phyloP scores from a whole-genome alignment of 2,888 invertebrate species.

The Epinotia nisella region DNA sequence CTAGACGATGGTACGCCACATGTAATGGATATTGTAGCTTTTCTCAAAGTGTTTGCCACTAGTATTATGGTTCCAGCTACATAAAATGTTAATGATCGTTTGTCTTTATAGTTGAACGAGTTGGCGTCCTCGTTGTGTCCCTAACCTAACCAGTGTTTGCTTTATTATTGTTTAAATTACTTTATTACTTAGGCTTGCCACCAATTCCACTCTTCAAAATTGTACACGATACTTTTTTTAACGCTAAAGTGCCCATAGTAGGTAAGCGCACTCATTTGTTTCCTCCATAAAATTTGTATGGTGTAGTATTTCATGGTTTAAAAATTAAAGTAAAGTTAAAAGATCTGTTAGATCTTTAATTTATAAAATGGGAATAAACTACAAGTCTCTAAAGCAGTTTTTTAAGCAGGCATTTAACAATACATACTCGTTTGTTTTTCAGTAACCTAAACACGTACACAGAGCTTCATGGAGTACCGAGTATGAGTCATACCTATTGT shows the following conservation, averaged over 20 bases:
- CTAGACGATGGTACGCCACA: constrained; percentile 66
- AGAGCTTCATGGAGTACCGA: constrained; percentile 54
- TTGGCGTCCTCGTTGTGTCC: constrained; percentile 6
- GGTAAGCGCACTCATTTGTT: no score
- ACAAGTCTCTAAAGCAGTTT: background rate
- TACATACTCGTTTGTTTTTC: constrained; percentile 50
- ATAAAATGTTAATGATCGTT: constrained; percentile 38
- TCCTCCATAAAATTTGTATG: no score
- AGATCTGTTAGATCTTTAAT: background rate
- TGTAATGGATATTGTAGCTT: constrained; percentile 66
- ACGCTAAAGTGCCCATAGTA: no score
- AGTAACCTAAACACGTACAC: constrained; percentile 61
- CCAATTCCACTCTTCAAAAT: no score
- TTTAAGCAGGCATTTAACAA: background rate
- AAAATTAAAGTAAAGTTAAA: background rate
- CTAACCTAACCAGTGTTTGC: constrained; percentile 6
- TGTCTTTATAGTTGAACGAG: constrained; percentile 27
- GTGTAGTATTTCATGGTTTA: no score
- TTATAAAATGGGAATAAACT: background rate
- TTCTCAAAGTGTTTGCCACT: constrained; percentile 52
- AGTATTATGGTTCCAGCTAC: constrained; percentile 40
- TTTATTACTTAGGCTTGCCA: background rate
- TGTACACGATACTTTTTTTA: no score
- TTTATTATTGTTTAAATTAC: constrained; percentile 25
- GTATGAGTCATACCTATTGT: constrained; percentile 70